phyloP scores from a whole-genome alignment of 1,140 invertebrate genomes.

The Drosophila mojavensis region DNA sequence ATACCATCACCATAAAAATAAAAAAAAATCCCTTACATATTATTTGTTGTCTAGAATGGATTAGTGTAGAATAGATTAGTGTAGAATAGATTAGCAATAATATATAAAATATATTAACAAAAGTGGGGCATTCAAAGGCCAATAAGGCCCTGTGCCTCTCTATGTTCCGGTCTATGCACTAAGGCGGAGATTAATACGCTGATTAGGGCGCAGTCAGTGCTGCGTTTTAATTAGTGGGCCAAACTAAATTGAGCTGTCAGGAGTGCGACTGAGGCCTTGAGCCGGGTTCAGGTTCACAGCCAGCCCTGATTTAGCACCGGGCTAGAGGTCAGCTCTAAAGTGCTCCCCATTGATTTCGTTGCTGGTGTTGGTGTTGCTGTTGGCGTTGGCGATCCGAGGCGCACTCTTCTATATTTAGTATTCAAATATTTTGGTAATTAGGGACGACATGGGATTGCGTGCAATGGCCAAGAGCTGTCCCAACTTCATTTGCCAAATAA shows the following conservation, averaged over 20 bases:
- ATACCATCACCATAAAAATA: too few species aligned
- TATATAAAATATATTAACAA: too few species aligned
- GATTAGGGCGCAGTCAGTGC: conserved; percentile 61
- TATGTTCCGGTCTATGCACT: conserved; percentile 34
- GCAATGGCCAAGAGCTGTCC: conserved; percentile 40
- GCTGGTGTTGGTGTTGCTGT: too few species aligned
- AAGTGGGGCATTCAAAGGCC: neutral
- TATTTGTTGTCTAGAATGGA: too few species aligned
- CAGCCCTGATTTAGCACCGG: neutral
- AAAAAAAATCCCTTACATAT: too few species aligned
- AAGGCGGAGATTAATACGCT: conserved; percentile 73
- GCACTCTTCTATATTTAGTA: conserved; percentile 43
- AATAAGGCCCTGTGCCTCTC: conserved; percentile 19
- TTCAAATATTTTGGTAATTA: conserved; percentile 58
- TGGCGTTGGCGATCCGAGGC: neutral
- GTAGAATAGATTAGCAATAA: too few species aligned
- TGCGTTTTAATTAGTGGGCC: conserved; percentile 52
- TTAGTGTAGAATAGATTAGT: too few species aligned
- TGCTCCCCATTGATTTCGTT: conserved; percentile 41
- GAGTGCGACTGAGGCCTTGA: conserved; percentile 57
- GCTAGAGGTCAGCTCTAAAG: conserved; percentile 20
- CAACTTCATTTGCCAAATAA: conserved; percentile 54
- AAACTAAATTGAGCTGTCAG: conserved; percentile 69
- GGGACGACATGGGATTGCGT: conserved; percentile 51
- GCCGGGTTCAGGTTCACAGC: conserved; percentile 32